Percentiles rank a stretch among this genome's conserved stretches.
These are phyloP conservation scores for Geophilus truncorum DNA, from an alignment of 2,888 invertebrate genomes.

Conservation along the genomic window DNA sequence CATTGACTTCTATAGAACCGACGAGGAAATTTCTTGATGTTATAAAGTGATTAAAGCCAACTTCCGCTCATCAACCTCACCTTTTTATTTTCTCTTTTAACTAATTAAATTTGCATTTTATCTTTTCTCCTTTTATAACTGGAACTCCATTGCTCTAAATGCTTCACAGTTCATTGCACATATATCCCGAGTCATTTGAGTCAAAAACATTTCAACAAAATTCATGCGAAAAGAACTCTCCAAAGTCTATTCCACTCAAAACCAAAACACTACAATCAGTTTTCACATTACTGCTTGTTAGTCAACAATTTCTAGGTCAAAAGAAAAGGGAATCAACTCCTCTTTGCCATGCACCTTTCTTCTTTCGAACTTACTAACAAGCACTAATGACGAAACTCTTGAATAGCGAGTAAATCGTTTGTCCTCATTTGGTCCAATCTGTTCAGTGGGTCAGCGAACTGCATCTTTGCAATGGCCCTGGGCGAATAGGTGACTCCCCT, in stretches of 20 bases:
- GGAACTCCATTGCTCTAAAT: background rate
- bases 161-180: background rate
- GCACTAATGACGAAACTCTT: background rate
- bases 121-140: background rate
- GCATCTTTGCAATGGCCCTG: background rate
- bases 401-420: background rate
- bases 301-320: background rate
- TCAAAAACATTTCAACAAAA: background rate
- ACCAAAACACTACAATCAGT: background rate
- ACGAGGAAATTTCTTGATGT: too few relatives aligned
- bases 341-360: background rate
- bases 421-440: conserved; percentile 25
- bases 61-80: too few relatives aligned
- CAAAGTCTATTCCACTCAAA: background rate
- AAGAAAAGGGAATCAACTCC: background rate
- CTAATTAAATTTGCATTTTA: too few relatives aligned
- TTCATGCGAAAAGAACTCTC: background rate
- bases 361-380: background rate
- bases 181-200: background rate
- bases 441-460: conserved; percentile 11
- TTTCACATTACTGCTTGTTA: background rate
- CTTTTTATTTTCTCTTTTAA: background rate
- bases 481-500: conserved; percentile 7
- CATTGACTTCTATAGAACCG: too few relatives aligned
- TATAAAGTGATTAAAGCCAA: too few relatives aligned